These are phyloP conservation scores for Drosophila leontia DNA, from an alignment of 1,140 invertebrate species.

Conservation along the genomic window DNA sequence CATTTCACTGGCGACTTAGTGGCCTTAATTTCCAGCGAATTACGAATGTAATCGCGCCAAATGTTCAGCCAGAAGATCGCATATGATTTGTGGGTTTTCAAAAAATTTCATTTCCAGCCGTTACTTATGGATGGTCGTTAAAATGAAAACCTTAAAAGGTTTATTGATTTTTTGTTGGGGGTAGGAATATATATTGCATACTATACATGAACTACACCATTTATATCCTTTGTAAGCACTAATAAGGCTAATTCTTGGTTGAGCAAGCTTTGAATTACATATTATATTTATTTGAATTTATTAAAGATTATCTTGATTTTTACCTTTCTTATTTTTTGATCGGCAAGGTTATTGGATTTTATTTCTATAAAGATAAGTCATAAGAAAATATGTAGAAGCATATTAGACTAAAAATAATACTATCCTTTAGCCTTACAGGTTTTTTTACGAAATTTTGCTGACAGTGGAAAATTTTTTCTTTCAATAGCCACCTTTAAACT, in stretches of 20 bases:
- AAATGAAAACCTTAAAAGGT: slow-evolving; percentile 11
- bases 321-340: not conserved
- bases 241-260: too few species aligned
- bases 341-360: not conserved
- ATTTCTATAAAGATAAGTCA: not conserved
- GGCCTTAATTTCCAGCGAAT: slow-evolving; percentile 66
- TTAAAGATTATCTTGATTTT: too few species aligned
- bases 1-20: slow-evolving; percentile 70
- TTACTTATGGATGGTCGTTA: slow-evolving; percentile 2
- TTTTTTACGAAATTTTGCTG: not conserved
- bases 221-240: too few species aligned
- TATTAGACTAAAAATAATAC: not conserved
- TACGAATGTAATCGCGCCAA: slow-evolving; percentile 67
- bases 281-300: not conserved
- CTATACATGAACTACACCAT: not conserved
- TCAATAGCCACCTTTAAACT: not conserved
- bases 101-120: slow-evolving; percentile 19
- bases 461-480: not conserved
- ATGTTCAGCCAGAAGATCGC: slow-evolving; percentile 34
- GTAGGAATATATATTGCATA: too few species aligned
- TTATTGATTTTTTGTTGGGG: not conserved
- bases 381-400: not conserved
- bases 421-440: not conserved
- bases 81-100: slow-evolving; percentile 48
- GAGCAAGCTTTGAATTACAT: too few species aligned